phyloP scores from a whole-genome alignment of 2,113 vertebrate genomes.

The Pimephales promelas region DNA sequence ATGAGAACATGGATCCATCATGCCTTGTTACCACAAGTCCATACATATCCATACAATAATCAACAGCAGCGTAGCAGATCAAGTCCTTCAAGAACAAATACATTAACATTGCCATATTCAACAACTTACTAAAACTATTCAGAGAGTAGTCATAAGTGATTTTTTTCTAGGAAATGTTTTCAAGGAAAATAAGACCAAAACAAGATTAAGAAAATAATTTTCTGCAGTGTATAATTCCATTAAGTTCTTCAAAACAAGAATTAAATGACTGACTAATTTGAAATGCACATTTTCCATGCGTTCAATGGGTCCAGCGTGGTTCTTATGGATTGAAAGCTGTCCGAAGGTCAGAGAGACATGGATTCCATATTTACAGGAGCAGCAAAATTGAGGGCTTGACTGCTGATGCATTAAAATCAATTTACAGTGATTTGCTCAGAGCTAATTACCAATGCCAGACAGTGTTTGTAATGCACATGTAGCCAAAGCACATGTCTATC shows the following conservation, averaged over 20 bases:
- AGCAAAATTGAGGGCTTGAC: neutral
- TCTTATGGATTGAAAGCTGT: constrained; percentile 18
- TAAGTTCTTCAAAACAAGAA: neutral
- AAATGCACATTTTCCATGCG: neutral
- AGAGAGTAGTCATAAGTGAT: too few relatives aligned
- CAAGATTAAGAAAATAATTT: neutral
- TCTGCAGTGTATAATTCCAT: neutral
- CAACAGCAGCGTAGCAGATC: too few relatives aligned
- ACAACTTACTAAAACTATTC: too few relatives aligned
- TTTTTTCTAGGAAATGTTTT: neutral
- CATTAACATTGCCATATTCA: too few relatives aligned
- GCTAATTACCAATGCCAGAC: constrained; percentile 32
- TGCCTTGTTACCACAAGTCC: too few relatives aligned
- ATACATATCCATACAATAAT: too few relatives aligned
- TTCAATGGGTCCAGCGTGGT: neutral
- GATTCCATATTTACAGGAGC: constrained; percentile 13
- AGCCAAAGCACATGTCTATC: constrained; percentile 1
- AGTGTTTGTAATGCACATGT: constrained; percentile 9
- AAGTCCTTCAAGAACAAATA: too few relatives aligned
- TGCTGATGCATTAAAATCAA: constrained; percentile 35
- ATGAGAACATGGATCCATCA: too few relatives aligned
- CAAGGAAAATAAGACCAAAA: neutral
- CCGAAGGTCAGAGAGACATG: constrained; percentile 22
- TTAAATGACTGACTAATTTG: constrained; percentile 29
- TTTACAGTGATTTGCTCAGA: constrained; percentile 31